These are phyloP conservation scores for Tupaia chinensis DNA, from an alignment of 2,113 vertebrate species.

Conservation along the genomic window DNA sequence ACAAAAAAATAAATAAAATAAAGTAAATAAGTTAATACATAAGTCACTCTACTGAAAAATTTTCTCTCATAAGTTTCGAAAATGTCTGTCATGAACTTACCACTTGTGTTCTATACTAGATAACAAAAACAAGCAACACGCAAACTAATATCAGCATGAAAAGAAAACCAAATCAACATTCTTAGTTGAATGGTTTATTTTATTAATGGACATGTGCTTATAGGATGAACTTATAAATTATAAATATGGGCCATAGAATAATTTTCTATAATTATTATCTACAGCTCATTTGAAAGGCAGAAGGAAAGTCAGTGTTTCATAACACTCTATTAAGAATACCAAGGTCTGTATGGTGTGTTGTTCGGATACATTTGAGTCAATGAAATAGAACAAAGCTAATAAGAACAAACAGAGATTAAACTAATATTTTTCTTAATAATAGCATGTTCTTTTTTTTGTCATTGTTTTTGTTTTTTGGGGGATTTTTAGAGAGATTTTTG, in stretches of 20 bases:
- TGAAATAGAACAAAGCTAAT: slow-evolving; percentile 45
- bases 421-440: slow-evolving; percentile 13
- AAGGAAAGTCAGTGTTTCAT: slow-evolving; percentile 37
- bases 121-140: slow-evolving; percentile 40
- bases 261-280: slow-evolving; percentile 32
- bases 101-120: slow-evolving; percentile 19
- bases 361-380: neutral
- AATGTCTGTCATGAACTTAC: neutral
- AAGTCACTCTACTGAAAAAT: slow-evolving; percentile 17
- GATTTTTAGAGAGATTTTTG: too few species aligned
- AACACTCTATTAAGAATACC: neutral
- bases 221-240: neutral
- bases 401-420: slow-evolving; percentile 36
- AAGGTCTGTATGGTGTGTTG: neutral
- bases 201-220: slow-evolving; percentile 6
- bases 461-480: too few species aligned
- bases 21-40: neutral
- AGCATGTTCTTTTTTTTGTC: neutral
- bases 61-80: slow-evolving; percentile 31
- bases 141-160: neutral
- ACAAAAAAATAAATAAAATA: neutral
- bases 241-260: neutral
- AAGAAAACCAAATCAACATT: slow-evolving; percentile 48
- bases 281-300: neutral
- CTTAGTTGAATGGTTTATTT: slow-evolving; percentile 22